Base-by-base conservation (phyloP, 2,113 vertebrate genomes). In the Ictalurus furcatus region DNA sequence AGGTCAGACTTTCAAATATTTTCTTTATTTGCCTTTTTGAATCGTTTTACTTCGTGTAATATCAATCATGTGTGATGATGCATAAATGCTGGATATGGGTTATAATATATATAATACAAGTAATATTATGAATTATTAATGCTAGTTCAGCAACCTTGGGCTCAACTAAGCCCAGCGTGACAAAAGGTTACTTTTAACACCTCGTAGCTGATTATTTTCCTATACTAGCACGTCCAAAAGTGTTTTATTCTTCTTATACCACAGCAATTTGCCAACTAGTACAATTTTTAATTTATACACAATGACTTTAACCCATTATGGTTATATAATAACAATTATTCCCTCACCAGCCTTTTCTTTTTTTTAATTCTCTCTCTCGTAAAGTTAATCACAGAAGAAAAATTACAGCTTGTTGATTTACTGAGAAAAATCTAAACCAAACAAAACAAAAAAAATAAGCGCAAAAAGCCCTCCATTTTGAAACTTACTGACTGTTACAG, bases 1-100 rank as follows among this genome's bases (percentile, higher is more conserved):
- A 78, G 56, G 85, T 81, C 89, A 88, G 65, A 89, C 80, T 91
- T 90, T 83, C 48, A 48, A 7, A 6, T 48, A 19, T 30, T 16
- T 76, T 74, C 59, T 81, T 28, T 83, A 76, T 34, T 37, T 44
- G 16, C 3, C 1, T 58, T 44, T 37, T 48, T 48, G 1, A 69
- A 79, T 28, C 25, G 13, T 44, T 11, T 59, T 17, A 76, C 6
- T 40, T 56, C 25, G 48, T 6, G 2, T 71, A 34, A 4, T 40
- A 58, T 30, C n/a, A 56, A 48, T 40, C 17, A 40, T 25, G 63
- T n/a, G 63, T 30, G 19, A 30, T 16, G 12, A 30, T 30, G 14
- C 14, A 34, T 30, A 34, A 67, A 67, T 13, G 7, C 7, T 23
- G 7, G 61, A 25, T 25, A n/a, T 13, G 8, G 0, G 63, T 73